Conservation (phyloP, 2,888 invertebrate genomes). For the Acrobasis suavella region DNA sequence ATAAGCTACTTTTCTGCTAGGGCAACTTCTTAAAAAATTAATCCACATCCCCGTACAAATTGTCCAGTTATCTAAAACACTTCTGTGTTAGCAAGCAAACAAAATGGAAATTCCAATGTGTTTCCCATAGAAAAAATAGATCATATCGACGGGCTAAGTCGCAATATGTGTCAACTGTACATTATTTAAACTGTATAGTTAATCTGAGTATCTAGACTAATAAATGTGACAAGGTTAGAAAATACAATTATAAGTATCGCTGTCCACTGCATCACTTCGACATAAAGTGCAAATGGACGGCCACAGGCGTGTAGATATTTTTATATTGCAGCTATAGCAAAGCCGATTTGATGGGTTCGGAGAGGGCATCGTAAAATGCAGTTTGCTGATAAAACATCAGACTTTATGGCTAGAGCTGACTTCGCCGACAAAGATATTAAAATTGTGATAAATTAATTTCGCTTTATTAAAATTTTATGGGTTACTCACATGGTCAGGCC, state of each 20-base stretch:
- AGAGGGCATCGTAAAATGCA: background rate
- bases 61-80: too few relatives aligned
- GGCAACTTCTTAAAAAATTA: too few relatives aligned
- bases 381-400: background rate
- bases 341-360: background rate
- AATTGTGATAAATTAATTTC: background rate
- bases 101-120: too few relatives aligned
- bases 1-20: too few relatives aligned
- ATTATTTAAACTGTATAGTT: too few relatives aligned
- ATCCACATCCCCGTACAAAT: too few relatives aligned
- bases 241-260: too few relatives aligned
- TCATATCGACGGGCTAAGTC: too few relatives aligned
- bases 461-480: background rate
- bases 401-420: constrained; percentile 1
- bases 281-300: background rate
- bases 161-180: too few relatives aligned
- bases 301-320: background rate
- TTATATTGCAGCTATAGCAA: background rate
- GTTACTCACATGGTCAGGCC: background rate
- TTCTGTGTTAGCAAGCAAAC: too few relatives aligned
- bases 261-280: background rate
- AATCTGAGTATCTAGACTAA: background rate
- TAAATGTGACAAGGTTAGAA: background rate
- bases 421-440: background rate
- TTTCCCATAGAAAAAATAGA: too few relatives aligned